Conservation (phyloP, 37 sponge, comb jelly and placozoan species). For the Ephydatia muelleri region DNA sequence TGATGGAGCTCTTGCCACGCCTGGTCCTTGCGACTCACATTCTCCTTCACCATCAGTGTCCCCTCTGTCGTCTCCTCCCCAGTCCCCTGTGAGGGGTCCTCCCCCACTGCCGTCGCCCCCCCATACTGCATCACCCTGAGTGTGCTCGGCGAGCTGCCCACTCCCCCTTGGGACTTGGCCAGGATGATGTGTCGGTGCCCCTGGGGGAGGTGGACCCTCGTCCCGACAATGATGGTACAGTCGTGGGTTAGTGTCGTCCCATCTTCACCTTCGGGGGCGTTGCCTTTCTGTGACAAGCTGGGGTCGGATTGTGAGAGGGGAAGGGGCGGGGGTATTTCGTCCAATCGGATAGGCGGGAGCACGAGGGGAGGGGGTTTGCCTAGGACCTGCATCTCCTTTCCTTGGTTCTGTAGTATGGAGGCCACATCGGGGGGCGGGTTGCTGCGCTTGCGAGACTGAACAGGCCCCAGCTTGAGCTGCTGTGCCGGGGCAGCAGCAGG, state of each 20-base stretch:
- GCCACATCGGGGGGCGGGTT: background rate
- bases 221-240: background rate
- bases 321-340: background rate
- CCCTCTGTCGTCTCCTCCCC: slow-evolving; percentile 25
- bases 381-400: background rate
- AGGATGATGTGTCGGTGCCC: slow-evolving; percentile 25
- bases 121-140: slow-evolving; percentile 9
- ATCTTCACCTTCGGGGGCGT: background rate
- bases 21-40: slow-evolving; percentile 5
- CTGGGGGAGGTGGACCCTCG: background rate
- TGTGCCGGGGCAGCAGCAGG: background rate
- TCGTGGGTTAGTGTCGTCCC: background rate
- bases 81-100: slow-evolving; percentile 3
- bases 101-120: background rate
- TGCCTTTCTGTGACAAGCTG: background rate
- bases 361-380: slow-evolving; percentile 1
- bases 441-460: background rate
- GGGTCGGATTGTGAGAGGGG: background rate
- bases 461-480: slow-evolving; percentile 15
- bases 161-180: slow-evolving; percentile 26
- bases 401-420: background rate
- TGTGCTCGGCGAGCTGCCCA: slow-evolving; percentile 38
- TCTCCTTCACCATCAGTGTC: slow-evolving; percentile 40
- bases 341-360: slow-evolving; percentile 30
- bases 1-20: slow-evolving; percentile 25